phyloP scores from a whole-genome alignment of 2,113 vertebrate species.

The Danionella cerebrum region DNA sequence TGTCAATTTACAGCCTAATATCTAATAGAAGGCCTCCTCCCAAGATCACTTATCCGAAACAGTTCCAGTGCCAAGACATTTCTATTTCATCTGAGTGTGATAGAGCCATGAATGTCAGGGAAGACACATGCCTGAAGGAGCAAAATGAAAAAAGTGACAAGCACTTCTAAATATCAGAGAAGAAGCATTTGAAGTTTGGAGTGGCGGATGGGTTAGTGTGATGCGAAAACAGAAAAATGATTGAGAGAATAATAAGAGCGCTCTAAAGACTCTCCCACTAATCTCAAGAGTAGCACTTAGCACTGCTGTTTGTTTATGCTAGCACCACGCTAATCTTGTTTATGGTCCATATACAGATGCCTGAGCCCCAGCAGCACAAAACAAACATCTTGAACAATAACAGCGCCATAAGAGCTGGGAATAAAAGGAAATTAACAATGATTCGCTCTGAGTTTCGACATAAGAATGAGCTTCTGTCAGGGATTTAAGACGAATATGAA shows the following conservation, averaged over 20 bases:
- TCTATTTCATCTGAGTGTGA: constrained; percentile 27
- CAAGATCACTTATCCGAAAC: constrained; percentile 24
- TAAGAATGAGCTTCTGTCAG: neutral
- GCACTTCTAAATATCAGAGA: constrained; percentile 16
- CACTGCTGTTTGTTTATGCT: constrained; percentile 17
- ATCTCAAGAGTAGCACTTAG: constrained; percentile 29
- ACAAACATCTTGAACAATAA: constrained; percentile 6
- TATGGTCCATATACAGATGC: constrained; percentile 20
- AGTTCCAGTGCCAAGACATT: constrained; percentile 2
- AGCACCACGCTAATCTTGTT: constrained; percentile 33
- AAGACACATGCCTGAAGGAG: constrained; percentile 5
- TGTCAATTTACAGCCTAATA: constrained; percentile 11
- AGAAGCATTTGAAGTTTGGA: constrained; percentile 24
- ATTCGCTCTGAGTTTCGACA: neutral
- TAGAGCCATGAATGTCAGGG: constrained; percentile 1
- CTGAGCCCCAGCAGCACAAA: neutral
- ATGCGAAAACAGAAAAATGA: constrained; percentile 15
- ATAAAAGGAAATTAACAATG: constrained; percentile 4
- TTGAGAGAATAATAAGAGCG: constrained; percentile 3
- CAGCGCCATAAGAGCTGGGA: constrained; percentile 3
- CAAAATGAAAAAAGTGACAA: constrained; percentile 16
- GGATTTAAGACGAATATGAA: neutral
- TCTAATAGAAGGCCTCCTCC: constrained; percentile 17
- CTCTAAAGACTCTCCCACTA: neutral
- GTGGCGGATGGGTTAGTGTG: neutral